phyloP scores from a whole-genome alignment of 1,140 invertebrate genomes.

The Hyposmocoma kahamanoa region DNA sequence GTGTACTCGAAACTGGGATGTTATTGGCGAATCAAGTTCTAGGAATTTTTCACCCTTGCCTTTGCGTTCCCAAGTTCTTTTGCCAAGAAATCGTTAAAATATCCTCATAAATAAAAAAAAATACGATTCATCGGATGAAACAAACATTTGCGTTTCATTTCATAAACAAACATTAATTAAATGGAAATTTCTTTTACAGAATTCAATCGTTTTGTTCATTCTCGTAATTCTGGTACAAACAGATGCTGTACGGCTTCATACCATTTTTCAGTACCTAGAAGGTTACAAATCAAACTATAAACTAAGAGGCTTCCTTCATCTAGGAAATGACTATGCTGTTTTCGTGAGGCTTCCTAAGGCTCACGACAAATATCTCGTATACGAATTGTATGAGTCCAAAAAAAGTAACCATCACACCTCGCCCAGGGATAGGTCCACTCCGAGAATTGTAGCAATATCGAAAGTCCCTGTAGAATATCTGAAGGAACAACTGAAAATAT shows the following conservation, averaged over 20 bases:
- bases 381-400: conserved; percentile 52
- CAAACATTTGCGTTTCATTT: too few species aligned
- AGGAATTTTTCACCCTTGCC: too few species aligned
- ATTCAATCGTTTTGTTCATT: conserved; percentile 10
- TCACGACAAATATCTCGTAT: conserved; percentile 47
- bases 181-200: conserved; percentile 35
- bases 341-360: conserved; percentile 40
- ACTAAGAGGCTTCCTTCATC: conserved; percentile 43
- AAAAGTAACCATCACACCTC: conserved; percentile 28
- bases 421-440: conserved; percentile 28
- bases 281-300: conserved; percentile 46
- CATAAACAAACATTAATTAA: too few species aligned
- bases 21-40: too few species aligned
- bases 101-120: too few species aligned
- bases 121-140: too few species aligned
- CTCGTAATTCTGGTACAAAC: conserved; percentile 11
- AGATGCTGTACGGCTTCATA: conserved; percentile 41
- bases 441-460: conserved; percentile 43
- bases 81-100: too few species aligned
- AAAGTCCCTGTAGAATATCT: conserved; percentile 51
- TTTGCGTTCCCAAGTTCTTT: too few species aligned
- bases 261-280: conserved; percentile 49
- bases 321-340: conserved; percentile 50
- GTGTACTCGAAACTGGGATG: too few species aligned
- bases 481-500: conserved; percentile 44